These are phyloP conservation scores for Romanogobio albipinnatus DNA, from an alignment of 2,113 vertebrate genomes.

Conservation along the genomic window DNA sequence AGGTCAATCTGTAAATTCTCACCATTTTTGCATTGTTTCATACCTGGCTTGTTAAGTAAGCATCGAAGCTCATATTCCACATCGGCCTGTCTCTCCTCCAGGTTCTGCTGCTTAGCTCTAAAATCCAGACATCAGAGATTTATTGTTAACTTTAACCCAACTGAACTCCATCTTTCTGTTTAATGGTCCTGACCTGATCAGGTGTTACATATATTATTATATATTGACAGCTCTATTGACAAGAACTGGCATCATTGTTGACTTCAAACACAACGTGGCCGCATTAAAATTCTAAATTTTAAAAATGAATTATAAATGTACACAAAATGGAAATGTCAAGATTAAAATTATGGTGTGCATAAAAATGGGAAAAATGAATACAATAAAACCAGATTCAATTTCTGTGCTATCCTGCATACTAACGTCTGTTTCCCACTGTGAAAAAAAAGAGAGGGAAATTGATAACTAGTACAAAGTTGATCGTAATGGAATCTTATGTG, in stretches of 20 bases:
- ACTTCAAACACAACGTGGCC: neutral
- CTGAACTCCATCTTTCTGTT: neutral
- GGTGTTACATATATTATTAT: slow-evolving; percentile 1
- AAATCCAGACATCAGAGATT: slow-evolving; percentile 22
- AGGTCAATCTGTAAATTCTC: neutral
- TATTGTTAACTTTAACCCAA: neutral
- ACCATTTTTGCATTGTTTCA: neutral
- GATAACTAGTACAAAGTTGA: neutral
- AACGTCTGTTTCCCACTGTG: too few relatives aligned
- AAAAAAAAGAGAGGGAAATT: too few relatives aligned
- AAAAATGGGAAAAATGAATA: too few relatives aligned
- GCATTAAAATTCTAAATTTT: neutral
- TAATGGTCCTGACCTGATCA: too few relatives aligned
- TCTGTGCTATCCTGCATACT: too few relatives aligned
- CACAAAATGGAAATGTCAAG: neutral
- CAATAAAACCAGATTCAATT: too few relatives aligned
- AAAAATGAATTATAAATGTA: neutral
- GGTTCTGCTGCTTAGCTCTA: slow-evolving; percentile 95
- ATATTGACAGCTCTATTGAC: neutral
- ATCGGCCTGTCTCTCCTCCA: slow-evolving; percentile 94
- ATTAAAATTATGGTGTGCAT: too few relatives aligned
- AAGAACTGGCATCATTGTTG: neutral
- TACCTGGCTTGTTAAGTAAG: slow-evolving; percentile 98
- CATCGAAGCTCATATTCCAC: slow-evolving; percentile 97
- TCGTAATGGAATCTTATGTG: neutral